Base-by-base conservation (phyloP, 2,888 invertebrate species). In the Ectobius pallidus region DNA sequence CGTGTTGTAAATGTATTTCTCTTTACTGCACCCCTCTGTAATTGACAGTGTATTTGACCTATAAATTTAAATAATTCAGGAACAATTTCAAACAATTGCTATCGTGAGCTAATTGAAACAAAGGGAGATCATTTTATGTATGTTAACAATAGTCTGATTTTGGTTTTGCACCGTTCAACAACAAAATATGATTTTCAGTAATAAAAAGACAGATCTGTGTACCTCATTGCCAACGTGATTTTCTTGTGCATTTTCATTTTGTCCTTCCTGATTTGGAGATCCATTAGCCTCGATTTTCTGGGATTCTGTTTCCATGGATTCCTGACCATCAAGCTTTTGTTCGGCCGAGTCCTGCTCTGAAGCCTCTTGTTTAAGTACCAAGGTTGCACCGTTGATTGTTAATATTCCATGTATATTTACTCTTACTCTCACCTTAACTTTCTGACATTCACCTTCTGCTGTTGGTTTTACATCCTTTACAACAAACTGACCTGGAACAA, bases 381-480 rank as follows among this genome's bases (percentile, higher is more conserved):
- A 85, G 0, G 93, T 91, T 3, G 99, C 99, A 70, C 93, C 93
- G 14, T 92, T 90, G 27, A 99, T 90, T 14, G 90, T 89, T 80
- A 99, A 91, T 75, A 98, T 91, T 68, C 99, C 99, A 82, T 99
- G 93, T 67, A 94, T 87, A 85, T 98, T 97, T 70, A 99, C 88
- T 78, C 97, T 89, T 6, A 96, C 95, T 86, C 98, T 99, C 3
- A 99, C 92, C 85, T 98, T 98, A 1, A 99, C 92, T 84, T 97
- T 98, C 76, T 95, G 93, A n/a, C 92, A 90, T 80, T 96, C 96
- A 34, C 97, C 97, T 75, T 94, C 94, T 0, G 92, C 84, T 32
- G 91, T 93, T 3, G 98, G 94, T 78, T 92, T 91, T 4, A 99
- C 89, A 80, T 95, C 93, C 79, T 90, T 91, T 74, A 96, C 90